These are phyloP conservation scores for Drosophila histrio DNA, from an alignment of 2,888 invertebrate genomes.

Conservation along the genomic window DNA sequence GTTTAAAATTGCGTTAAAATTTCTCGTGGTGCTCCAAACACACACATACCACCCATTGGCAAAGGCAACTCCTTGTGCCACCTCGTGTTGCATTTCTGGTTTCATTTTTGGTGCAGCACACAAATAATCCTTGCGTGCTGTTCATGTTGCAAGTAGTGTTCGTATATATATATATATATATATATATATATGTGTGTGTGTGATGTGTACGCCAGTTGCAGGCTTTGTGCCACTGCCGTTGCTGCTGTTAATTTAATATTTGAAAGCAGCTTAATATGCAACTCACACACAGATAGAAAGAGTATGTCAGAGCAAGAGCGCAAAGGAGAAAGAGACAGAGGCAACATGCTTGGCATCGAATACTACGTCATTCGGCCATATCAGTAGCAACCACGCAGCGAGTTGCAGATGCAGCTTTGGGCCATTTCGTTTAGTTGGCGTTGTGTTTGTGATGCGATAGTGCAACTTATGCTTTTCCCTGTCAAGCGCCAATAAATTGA, in stretches of 20 bases:
- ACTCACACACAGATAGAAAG: constrained; percentile 43
- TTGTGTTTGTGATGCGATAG: constrained; percentile 71
- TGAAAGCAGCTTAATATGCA: constrained; percentile 77
- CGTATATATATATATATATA: not conserved
- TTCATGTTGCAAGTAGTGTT: constrained; percentile 8
- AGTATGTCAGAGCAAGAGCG: constrained; percentile 2
- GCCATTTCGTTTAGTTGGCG: constrained; percentile 49
- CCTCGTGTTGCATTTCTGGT: constrained; percentile 34
- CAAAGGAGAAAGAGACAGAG: constrained; percentile 4
- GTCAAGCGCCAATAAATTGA: constrained; percentile 73
- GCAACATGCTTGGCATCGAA: constrained; percentile 38
- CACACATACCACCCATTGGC: constrained; percentile 9
- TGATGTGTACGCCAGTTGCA: constrained; percentile 42
- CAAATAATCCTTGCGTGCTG: constrained; percentile 62
- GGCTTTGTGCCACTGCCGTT: constrained; percentile 40
- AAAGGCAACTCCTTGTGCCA: constrained; percentile 22
- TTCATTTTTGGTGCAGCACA: constrained; percentile 45
- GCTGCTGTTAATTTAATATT: constrained; percentile 76
- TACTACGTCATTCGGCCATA: constrained; percentile 38
- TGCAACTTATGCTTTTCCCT: constrained; percentile 73
- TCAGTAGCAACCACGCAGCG: constrained; percentile 48
- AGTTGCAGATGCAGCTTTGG: constrained; percentile 37
- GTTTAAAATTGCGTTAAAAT: constrained; percentile 78
- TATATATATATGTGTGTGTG: not conserved
- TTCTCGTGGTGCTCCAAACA: constrained; percentile 41